Evolutionary conservation across 2,113 vertebrate species (phyloP).

Genomic region (Cygnus atratus): DNA sequence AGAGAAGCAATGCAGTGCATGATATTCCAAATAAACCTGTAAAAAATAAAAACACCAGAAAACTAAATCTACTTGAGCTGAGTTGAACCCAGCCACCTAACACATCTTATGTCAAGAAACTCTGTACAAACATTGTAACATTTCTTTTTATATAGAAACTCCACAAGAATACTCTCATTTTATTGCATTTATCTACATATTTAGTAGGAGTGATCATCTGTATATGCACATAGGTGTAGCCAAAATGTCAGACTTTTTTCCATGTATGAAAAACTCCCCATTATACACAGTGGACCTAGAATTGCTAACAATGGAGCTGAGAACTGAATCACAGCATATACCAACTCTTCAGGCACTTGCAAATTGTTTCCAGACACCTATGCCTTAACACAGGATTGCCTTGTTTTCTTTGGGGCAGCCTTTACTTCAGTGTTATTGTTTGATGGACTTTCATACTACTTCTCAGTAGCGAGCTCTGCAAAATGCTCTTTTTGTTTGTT

Average conservation of each 20-base stretch:
- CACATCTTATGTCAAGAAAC: neutral
- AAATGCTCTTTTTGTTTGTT: neutral
- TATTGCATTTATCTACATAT: neutral
- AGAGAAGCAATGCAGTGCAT: neutral
- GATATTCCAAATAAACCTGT: neutral
- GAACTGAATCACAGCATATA: neutral
- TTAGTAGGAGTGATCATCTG: neutral
- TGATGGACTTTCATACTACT: neutral
- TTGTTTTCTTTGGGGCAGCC: neutral
- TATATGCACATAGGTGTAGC: neutral
- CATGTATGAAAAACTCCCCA: neutral
- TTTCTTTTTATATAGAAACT: neutral
- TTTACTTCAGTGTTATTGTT: neutral
- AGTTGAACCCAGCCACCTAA: neutral
- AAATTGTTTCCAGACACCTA: neutral
- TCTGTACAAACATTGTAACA: neutral
- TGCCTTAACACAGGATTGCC: neutral
- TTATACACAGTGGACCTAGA: neutral
- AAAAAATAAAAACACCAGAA: neutral
- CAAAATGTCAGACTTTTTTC: neutral
- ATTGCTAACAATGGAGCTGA: neutral
- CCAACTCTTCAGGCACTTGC: neutral
- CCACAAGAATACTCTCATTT: neutral
- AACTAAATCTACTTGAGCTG: neutral
- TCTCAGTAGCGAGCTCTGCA: neutral